phyloP scores from a whole-genome alignment of 2,888 invertebrate genomes.

The Aspidapion aeneum region DNA sequence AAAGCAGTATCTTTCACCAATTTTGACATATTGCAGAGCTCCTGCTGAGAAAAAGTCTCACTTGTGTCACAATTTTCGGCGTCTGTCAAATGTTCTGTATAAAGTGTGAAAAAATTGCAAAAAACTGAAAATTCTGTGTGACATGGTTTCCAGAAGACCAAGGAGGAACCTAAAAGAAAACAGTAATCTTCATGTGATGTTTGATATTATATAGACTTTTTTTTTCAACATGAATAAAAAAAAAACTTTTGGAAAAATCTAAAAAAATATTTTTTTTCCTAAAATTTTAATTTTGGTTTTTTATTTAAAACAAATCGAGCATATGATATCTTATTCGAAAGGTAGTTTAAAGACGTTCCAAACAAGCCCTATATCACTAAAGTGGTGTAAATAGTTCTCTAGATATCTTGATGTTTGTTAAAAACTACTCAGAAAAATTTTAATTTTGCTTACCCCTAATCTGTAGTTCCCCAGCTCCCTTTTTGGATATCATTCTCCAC shows the following conservation, averaged over 20 bases:
- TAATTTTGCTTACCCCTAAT: slow-evolving; percentile 26
- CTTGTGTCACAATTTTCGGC: slow-evolving; percentile 47
- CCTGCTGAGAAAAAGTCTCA: slow-evolving; percentile 42
- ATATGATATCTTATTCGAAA: too few species aligned
- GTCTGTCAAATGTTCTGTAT: slow-evolving; percentile 47
- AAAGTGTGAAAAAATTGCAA: slow-evolving; percentile 48
- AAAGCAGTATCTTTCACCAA: slow-evolving; percentile 43
- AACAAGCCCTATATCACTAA: too few species aligned
- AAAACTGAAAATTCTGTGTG: slow-evolving; percentile 45
- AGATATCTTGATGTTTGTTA: too few species aligned
- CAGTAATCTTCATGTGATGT: too few species aligned
- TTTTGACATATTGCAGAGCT: slow-evolving; percentile 44
- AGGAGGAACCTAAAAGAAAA: slow-evolving; percentile 27
- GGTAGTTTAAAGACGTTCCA: too few species aligned
- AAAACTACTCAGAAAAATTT: too few species aligned
- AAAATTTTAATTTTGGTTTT: background rate
- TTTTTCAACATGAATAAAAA: too few species aligned
- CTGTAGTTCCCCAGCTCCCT: slow-evolving; percentile 35
- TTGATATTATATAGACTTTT: too few species aligned
- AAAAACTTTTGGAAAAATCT: too few species aligned
- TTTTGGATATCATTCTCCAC: slow-evolving; percentile 40
- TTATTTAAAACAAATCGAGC: background rate
- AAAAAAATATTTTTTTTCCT: background rate
- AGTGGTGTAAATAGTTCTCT: too few species aligned
- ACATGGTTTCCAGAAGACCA: slow-evolving; percentile 42